Percentiles rank a stretch among this genome's conserved stretches.
Conservation (phyloP, 2,113 vertebrate genomes). For the Clarias batrachus region DNA sequence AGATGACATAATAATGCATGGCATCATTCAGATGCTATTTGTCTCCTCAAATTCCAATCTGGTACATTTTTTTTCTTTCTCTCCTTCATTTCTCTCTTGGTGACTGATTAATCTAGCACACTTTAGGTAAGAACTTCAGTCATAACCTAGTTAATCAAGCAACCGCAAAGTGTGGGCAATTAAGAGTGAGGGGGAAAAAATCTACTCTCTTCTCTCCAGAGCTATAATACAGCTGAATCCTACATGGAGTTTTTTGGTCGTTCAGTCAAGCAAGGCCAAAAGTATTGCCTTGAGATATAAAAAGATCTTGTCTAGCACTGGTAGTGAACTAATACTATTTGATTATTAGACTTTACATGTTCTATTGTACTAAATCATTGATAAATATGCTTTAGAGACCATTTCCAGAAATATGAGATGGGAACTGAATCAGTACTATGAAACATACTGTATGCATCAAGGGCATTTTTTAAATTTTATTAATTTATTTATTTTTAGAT, state of each 20-base stretch:
- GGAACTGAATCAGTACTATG: conserved; percentile 53
- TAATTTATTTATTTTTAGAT: conserved; percentile 50
- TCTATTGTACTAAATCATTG: conserved; percentile 27
- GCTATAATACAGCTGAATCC: not conserved
- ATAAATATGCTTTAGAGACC: conserved; percentile 3
- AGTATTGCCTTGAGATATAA: conserved; percentile 11
- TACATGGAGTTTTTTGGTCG: not conserved
- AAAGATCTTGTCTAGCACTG: conserved; percentile 26
- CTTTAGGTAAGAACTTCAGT: conserved; percentile 61
- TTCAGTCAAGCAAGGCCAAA: conserved; percentile 44
- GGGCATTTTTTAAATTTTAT: conserved; percentile 48
- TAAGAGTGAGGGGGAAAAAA: conserved; percentile 37
- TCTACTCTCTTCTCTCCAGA: conserved; percentile 5
- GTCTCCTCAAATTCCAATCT: conserved; percentile 74
- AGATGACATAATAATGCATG: conserved; percentile 75
- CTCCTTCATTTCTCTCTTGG: conserved; percentile 44
- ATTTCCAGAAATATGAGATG: conserved; percentile 47
- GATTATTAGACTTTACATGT: conserved; percentile 42
- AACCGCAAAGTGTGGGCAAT: conserved; percentile 57
- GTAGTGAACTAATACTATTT: conserved; percentile 13
- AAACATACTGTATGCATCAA: conserved; percentile 40
- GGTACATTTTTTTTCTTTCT: conserved; percentile 45
- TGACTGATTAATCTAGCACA: conserved; percentile 62
- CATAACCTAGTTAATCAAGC: conserved; percentile 62
- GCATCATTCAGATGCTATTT: conserved; percentile 72